Evolutionary conservation across 1,140 invertebrate species (phyloP), one percentile per base, ranked within the genome.

Genomic region (Amphibalanus amphitrite): DNA sequence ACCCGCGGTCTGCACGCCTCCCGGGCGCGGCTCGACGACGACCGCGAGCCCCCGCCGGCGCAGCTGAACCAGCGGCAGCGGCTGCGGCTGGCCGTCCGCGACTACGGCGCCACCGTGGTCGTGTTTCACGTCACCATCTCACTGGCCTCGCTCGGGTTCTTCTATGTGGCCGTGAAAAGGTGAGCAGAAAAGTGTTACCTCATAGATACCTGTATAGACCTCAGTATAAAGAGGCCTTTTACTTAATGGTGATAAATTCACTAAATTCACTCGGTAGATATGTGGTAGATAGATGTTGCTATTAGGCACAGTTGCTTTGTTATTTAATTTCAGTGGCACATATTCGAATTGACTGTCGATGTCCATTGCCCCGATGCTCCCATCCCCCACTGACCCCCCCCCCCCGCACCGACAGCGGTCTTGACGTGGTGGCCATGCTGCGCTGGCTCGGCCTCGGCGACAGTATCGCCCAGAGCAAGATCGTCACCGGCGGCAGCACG

Each of bases 81-180:
- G 81, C 81, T 96, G 28, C 91, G 91, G 83, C 84, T 83, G 73
- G 87, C 92, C 67, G 83, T 93, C 3, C 89, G 87, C 79, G 91
- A 95, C 72, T 97, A 96, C 83, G 94, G 93, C 73, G 83, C 86
- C 20, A 93, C 90, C 47, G 89, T 95, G 69, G 83, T 95, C 69
- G 85, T 91, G 30, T 95, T 97, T 82, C 93, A 96, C 82, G 81
- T 95, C 69, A 80, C 83, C 67, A 90, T 95, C 73, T 95, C 93
- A 15, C 79, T 97, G 47, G 79, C 88, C 40, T 95, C 92, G 26
- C 84, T 97, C 69, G 92, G 91, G 72, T 81, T 83, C 68, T 93
- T 86, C 80, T 97, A 97, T 82, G 72, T 86, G 59, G 84, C 90
- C 59, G 87, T 96, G n/a, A 89, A 89, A 78, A 92, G 90, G 92